Percentiles rank a stretch among this genome's conserved stretches.
phyloP scores from a whole-genome alignment of 2,113 vertebrate genomes.

The Scortum barcoo region DNA sequence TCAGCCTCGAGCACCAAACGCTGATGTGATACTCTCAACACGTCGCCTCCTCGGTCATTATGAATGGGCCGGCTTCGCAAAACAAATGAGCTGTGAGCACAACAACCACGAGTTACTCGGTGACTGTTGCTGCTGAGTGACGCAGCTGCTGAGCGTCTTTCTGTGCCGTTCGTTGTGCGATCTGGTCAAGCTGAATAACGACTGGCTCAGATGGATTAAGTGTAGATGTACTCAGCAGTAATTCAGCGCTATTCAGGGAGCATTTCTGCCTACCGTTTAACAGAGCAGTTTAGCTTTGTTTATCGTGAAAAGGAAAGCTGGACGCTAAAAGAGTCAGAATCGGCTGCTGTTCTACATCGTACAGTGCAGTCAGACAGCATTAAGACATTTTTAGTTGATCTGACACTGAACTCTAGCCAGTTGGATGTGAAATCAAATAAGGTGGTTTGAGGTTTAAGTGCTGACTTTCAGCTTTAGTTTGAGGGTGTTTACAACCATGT shows the following conservation, averaged over 20 bases:
- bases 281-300: conserved; percentile 22
- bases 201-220: conserved; percentile 35
- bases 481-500: neutral
- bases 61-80: conserved; percentile 33
- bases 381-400: neutral
- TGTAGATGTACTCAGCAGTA: conserved; percentile 11
- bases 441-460: neutral
- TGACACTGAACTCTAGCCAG: neutral
- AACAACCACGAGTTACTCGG: conserved; percentile 8
- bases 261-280: conserved; percentile 12
- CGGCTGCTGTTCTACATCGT: conserved; percentile 18
- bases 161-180: conserved; percentile 20
- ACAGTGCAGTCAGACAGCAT: neutral
- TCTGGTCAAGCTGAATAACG: neutral
- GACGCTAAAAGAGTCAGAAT: conserved; percentile 10
- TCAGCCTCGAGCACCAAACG: conserved; percentile 39
- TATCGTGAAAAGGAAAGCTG: conserved; percentile 14
- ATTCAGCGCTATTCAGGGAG: conserved; percentile 1
- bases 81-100: conserved; percentile 2
- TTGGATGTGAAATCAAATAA: neutral
- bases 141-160: neutral
- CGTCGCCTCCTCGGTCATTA: conserved; percentile 21
- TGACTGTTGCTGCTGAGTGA: conserved; percentile 1
- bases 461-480: neutral
- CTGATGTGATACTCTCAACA: conserved; percentile 2